Evolutionary conservation across 1,140 invertebrate species (phyloP).

Genomic region (Cotesia chilonis): DNA sequence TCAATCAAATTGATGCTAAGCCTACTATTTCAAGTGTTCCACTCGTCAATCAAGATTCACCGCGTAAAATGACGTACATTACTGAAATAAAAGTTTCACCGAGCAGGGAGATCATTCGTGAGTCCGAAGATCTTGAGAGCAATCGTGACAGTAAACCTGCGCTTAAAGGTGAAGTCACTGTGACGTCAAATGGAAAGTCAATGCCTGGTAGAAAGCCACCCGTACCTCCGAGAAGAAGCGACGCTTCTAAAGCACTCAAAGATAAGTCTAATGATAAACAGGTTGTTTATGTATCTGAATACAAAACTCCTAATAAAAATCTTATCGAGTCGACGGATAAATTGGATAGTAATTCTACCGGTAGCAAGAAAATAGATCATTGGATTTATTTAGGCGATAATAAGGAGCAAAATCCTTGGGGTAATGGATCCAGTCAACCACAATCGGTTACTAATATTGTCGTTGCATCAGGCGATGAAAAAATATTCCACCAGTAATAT

Average conservation of each 20-base stretch:
- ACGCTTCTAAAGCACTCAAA: slow-evolving; percentile 47
- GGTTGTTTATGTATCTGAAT: slow-evolving; percentile 62
- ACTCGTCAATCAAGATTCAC: slow-evolving; percentile 46
- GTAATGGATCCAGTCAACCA: slow-evolving; percentile 51
- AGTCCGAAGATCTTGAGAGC: slow-evolving; percentile 42
- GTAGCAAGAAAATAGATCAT: slow-evolving; percentile 51
- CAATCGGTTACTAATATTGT: slow-evolving; percentile 56
- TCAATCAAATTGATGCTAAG: slow-evolving; percentile 46
- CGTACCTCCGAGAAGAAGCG: slow-evolving; percentile 58
- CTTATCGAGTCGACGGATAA: slow-evolving; percentile 22
- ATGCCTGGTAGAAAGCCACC: slow-evolving; percentile 58
- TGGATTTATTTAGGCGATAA: slow-evolving; percentile 54
- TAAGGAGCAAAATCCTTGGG: slow-evolving; percentile 54
- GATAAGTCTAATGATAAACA: slow-evolving; percentile 52
- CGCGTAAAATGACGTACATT: slow-evolving; percentile 63
- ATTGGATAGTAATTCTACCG: neutral
- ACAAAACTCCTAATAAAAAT: slow-evolving; percentile 46
- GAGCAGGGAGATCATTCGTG: slow-evolving; percentile 40
- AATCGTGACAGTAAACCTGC: slow-evolving; percentile 48
- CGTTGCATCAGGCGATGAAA: slow-evolving; percentile 50
- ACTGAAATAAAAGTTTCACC: slow-evolving; percentile 66
- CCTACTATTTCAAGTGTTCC: slow-evolving; percentile 61
- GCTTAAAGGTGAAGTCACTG: slow-evolving; percentile 44
- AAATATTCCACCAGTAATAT: slow-evolving; percentile 34
- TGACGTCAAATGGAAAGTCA: slow-evolving; percentile 58